Evolutionary conservation across 1,140 invertebrate genomes (phyloP).

Genomic region (Mesaphorura yosii): DNA sequence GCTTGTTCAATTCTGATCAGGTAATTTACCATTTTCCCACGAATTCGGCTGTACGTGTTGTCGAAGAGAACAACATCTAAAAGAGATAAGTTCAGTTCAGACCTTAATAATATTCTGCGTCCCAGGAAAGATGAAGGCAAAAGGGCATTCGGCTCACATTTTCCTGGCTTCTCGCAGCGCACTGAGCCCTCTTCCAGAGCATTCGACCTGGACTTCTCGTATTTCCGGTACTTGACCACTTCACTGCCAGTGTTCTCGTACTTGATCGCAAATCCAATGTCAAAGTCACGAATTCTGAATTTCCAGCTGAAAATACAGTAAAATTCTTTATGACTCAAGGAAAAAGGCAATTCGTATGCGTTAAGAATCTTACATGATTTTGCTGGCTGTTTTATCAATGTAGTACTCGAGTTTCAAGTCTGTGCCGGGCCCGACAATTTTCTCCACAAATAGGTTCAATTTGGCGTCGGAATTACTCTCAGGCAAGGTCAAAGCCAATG

Average conservation of each 20-base stretch:
- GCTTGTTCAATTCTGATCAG: too few species aligned
- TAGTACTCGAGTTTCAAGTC: neutral
- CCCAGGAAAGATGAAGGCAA: neutral
- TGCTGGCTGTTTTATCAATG: neutral
- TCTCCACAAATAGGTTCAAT: too few species aligned
- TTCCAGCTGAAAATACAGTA: conserved; percentile 66
- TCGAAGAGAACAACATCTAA: neutral
- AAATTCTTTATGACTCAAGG: neutral
- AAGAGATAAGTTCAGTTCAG: neutral
- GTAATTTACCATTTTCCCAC: neutral
- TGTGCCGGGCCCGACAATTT: too few species aligned
- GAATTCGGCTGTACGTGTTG: neutral
- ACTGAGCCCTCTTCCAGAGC: neutral
- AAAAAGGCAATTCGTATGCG: neutral
- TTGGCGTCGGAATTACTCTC: neutral
- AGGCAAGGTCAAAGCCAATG: neutral
- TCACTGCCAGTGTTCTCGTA: conserved; percentile 34
- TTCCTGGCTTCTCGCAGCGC: neutral
- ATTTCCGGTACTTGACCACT: neutral
- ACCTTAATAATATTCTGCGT: neutral
- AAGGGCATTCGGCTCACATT: conserved; percentile 32
- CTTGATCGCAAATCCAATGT: conserved; percentile 61
- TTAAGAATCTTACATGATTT: neutral
- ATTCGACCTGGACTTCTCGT: neutral
- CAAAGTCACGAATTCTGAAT: conserved; percentile 68